phyloP scores from a whole-genome alignment of 2,888 invertebrate species.

The Brenthis ino region DNA sequence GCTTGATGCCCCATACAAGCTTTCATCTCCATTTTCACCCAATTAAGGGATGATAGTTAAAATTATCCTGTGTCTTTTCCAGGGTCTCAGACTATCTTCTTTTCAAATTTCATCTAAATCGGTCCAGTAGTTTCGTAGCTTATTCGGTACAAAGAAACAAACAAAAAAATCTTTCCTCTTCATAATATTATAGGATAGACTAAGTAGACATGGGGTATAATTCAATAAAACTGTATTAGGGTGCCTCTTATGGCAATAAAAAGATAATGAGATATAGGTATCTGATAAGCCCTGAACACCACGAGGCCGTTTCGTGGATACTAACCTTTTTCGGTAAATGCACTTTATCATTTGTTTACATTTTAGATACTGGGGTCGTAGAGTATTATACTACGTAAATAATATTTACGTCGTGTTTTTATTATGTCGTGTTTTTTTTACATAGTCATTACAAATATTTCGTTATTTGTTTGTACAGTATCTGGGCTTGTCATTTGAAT shows the following conservation, averaged over 20 bases:
- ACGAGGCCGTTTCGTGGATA: slow-evolving; percentile 14
- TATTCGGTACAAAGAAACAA: too few relatives aligned
- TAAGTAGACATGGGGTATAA: slow-evolving; percentile 7
- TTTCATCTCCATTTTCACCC: too few relatives aligned
- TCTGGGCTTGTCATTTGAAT: too few relatives aligned
- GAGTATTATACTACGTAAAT: neutral
- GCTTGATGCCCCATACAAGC: too few relatives aligned
- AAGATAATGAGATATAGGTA: slow-evolving; percentile 4
- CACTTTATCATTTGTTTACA: slow-evolving; percentile 14
- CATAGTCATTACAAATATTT: neutral
- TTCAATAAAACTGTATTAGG: slow-evolving; percentile 16
- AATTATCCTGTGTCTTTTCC: too few relatives aligned
- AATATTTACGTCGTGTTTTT: slow-evolving; percentile 5
- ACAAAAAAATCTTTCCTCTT: too few relatives aligned
- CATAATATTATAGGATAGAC: too few relatives aligned
- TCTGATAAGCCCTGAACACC: slow-evolving; percentile 18
- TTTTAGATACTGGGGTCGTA: slow-evolving; percentile 7
- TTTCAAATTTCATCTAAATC: too few relatives aligned
- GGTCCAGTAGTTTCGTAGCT: too few relatives aligned
- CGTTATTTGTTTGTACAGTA: neutral
- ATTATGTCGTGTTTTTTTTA: slow-evolving; percentile 4
- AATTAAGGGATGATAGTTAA: too few relatives aligned
- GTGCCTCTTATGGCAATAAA: slow-evolving; percentile 9
- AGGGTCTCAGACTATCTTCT: too few relatives aligned
- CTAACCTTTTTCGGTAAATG: slow-evolving; percentile 9